Conservation (phyloP, 2,113 vertebrate genomes). For the Gallinago undulata region DNA sequence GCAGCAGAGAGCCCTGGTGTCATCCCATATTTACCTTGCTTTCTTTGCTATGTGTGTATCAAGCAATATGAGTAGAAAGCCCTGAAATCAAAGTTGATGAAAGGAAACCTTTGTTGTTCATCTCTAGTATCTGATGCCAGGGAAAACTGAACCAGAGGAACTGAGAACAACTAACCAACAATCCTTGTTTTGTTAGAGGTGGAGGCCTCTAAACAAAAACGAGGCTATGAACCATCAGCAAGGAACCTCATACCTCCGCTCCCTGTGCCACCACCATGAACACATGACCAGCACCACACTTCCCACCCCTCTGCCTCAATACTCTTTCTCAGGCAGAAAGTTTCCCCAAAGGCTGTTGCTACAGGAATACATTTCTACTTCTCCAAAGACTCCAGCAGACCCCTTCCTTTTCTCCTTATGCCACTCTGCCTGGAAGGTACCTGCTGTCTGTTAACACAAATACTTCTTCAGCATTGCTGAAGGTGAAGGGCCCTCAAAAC, state of each 20-base stretch:
- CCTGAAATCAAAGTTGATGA: neutral
- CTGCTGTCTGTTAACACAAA: neutral
- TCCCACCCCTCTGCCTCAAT: neutral
- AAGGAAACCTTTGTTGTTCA: constrained; percentile 27
- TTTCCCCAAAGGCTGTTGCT: neutral
- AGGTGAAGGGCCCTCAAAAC: neutral
- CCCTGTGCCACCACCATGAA: neutral
- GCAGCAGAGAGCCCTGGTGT: neutral
- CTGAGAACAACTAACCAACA: neutral
- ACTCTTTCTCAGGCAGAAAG: neutral
- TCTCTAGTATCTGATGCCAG: neutral
- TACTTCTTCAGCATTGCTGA: neutral
- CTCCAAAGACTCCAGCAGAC: neutral
- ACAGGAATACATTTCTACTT: neutral
- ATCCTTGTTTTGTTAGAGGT: neutral
- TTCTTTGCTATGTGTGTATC: neutral
- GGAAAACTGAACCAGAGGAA: neutral
- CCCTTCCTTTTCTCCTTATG: neutral
- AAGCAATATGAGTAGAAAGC: neutral
- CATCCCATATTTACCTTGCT: neutral
- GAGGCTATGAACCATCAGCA: neutral
- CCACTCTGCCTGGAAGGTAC: neutral
- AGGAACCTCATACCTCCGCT: neutral
- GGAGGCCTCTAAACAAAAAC: neutral
- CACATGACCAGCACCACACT: neutral